Conservation (phyloP, 2,888 invertebrate species). For the Drosophila villosipedis region DNA sequence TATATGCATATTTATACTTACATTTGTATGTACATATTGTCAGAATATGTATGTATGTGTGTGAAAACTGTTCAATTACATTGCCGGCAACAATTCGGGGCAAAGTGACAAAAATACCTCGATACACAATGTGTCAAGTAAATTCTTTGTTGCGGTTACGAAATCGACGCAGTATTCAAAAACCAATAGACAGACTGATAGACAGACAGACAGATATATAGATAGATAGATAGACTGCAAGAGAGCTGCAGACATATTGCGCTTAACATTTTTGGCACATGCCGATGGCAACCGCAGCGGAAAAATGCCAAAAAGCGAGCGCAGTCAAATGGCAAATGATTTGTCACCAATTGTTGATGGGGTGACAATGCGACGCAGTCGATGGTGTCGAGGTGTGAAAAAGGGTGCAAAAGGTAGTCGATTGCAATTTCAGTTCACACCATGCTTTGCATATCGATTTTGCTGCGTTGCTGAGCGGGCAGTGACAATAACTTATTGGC, state of each 20-base stretch:
- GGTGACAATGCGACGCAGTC: constrained; percentile 39
- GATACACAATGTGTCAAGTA: constrained; percentile 79
- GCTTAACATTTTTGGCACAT: constrained; percentile 75
- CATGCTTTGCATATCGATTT: constrained; percentile 61
- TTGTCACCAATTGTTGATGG: constrained; percentile 75
- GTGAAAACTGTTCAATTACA: constrained; percentile 78
- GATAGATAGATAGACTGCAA: constrained; percentile 21
- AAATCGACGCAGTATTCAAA: constrained; percentile 58
- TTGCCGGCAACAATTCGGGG: constrained; percentile 62
- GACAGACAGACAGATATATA: constrained; percentile 9
- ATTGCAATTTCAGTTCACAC: constrained; percentile 50
- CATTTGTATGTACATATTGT: not conserved
- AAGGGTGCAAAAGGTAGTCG: constrained; percentile 13
- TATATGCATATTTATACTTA: not conserved
- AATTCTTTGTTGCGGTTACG: constrained; percentile 72
- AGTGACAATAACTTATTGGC: constrained; percentile 30
- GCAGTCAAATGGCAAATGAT: constrained; percentile 79
- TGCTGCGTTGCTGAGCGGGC: constrained; percentile 32
- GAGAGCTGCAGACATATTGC: constrained; percentile 62
- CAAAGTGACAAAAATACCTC: constrained; percentile 78
- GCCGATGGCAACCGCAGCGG: constrained; percentile 75
- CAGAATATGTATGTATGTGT: constrained; percentile 44
- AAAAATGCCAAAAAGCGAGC: constrained; percentile 66
- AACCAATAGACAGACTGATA: constrained; percentile 33
- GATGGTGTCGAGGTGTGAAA: not conserved